Evolutionary conservation across 2,113 vertebrate genomes (phyloP).

Genomic region (Hyperoodon ampullatus): DNA sequence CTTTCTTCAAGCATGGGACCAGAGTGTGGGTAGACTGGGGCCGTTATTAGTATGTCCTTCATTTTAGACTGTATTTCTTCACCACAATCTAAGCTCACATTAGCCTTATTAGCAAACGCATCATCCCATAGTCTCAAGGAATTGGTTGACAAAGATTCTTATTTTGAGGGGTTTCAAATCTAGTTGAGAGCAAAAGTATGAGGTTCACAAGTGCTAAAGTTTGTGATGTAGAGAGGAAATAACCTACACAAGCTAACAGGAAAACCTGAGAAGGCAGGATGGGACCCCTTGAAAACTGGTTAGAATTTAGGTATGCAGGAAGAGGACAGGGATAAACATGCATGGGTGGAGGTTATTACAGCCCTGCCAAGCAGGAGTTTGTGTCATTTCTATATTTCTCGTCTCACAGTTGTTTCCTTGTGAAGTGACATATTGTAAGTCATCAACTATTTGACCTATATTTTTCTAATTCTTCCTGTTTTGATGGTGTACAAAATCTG

Average conservation of each 20-base stretch:
- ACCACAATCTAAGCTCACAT: background rate
- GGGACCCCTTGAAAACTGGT: background rate
- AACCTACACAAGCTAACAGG: background rate
- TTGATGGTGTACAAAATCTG: background rate
- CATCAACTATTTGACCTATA: background rate
- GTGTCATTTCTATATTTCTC: background rate
- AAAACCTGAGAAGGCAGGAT: background rate
- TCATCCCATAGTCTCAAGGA: background rate
- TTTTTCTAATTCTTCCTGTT: constrained; percentile 32
- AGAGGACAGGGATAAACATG: background rate
- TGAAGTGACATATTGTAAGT: background rate
- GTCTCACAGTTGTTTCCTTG: background rate
- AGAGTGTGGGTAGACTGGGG: background rate
- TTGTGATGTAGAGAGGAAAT: background rate
- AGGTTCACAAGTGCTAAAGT: background rate
- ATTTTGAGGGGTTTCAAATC: background rate
- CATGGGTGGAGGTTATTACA: background rate
- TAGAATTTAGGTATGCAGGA: background rate
- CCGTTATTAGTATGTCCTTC: background rate
- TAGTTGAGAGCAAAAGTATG: background rate
- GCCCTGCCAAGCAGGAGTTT: background rate
- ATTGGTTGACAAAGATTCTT: background rate
- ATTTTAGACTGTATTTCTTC: background rate
- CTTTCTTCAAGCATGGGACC: background rate
- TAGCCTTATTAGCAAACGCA: background rate